phyloP scores from a whole-genome alignment of 1,140 invertebrate species.

The Brachionus rubens region DNA sequence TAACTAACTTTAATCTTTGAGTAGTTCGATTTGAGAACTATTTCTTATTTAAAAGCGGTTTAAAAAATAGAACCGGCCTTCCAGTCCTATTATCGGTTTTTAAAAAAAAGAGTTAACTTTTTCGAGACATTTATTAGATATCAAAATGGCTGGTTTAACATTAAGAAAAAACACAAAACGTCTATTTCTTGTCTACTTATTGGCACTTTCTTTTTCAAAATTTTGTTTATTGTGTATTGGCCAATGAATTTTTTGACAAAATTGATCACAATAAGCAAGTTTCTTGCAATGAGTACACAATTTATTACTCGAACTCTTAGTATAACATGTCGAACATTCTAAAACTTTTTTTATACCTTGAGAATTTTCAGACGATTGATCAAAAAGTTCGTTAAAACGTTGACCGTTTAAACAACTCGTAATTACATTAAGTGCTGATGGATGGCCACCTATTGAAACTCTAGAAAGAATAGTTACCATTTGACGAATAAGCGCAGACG shows the following conservation, averaged over 20 bases:
- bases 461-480: slow-evolving; percentile 71
- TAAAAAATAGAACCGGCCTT: too few relatives aligned
- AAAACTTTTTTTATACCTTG: neutral
- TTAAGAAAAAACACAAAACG: too few relatives aligned
- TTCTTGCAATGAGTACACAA: slow-evolving; percentile 50
- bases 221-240: slow-evolving; percentile 84
- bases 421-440: slow-evolving; percentile 71
- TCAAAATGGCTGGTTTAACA: too few relatives aligned
- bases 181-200: too few relatives aligned
- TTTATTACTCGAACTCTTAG: slow-evolving; percentile 17
- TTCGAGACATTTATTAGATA: too few relatives aligned
- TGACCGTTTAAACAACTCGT: slow-evolving; percentile 82
- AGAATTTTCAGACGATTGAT: slow-evolving; percentile 61
- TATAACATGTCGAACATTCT: slow-evolving; percentile 13
- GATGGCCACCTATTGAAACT: slow-evolving; percentile 62
- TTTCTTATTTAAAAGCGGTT: too few relatives aligned
- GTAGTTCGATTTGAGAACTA: too few relatives aligned
- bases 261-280: slow-evolving; percentile 85
- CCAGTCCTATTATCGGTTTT: too few relatives aligned
- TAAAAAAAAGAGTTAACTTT: too few relatives aligned
- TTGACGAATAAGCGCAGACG: slow-evolving; percentile 63
- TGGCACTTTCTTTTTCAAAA: too few relatives aligned
- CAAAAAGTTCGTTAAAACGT: slow-evolving; percentile 70
- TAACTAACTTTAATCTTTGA: too few relatives aligned
- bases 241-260: slow-evolving; percentile 93